Evolutionary conservation across 2,797 vertebrate species (phyloP).

Genomic region (Uromys caudimaculatus): DNA sequence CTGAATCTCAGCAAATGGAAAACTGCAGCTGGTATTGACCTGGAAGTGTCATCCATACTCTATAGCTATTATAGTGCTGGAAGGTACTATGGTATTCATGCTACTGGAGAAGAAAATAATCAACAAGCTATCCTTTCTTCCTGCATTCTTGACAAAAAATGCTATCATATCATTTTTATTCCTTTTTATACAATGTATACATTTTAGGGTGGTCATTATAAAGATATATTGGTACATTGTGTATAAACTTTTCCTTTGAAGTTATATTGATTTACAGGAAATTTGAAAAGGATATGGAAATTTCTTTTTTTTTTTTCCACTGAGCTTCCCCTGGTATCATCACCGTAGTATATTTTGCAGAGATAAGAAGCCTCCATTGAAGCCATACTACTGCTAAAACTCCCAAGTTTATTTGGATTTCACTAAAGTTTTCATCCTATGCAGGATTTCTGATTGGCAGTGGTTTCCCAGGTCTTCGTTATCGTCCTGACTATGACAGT

Average conservation of each 20-base stretch:
- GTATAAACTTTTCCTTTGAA: conserved; percentile 34
- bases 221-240: conserved; percentile 8
- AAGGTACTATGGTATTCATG: background rate
- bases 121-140: background rate
- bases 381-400: background rate
- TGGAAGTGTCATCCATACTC: background rate
- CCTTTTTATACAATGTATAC: conserved; percentile 4
- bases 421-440: background rate
- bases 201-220: background rate
- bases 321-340: background rate
- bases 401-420: conserved; percentile 26
- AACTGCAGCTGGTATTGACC: background rate
- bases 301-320: background rate
- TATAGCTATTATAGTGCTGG: background rate
- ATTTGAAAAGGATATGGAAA: background rate
- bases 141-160: conserved; percentile 38
- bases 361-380: background rate
- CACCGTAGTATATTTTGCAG: background rate
- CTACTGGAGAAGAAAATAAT: background rate
- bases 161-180: background rate
- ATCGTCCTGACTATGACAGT: background rate
- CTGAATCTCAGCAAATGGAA: background rate
- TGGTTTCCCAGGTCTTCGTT: background rate
- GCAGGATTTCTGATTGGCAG: background rate
- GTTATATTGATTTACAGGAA: conserved; percentile 31